Conservation (phyloP, 2,888 invertebrate genomes). For the Rhodophaea formosa region DNA sequence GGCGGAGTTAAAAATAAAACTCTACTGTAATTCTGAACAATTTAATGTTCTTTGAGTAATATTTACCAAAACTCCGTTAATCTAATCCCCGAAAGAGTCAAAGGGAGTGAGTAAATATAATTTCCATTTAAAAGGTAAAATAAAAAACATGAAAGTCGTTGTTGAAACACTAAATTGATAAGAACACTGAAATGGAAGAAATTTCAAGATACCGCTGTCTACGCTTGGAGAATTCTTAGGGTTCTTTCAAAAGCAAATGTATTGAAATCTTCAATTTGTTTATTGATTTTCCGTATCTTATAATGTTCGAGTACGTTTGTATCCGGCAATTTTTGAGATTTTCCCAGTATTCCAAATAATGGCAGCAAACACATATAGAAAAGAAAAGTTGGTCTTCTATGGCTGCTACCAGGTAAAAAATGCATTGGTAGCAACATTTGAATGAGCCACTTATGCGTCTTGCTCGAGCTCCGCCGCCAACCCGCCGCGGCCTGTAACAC, state of each 20-base stretch:
- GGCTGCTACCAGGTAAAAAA: too few relatives aligned
- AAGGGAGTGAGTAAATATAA: slow-evolving; percentile 11
- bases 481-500: too few relatives aligned
- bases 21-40: slow-evolving; percentile 21
- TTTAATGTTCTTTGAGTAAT: slow-evolving; percentile 22
- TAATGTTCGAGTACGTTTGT: too few relatives aligned
- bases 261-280: not conserved
- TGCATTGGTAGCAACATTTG: too few relatives aligned
- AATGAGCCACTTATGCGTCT: too few relatives aligned
- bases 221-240: not conserved
- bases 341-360: too few relatives aligned
- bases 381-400: too few relatives aligned
- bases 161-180: not conserved
- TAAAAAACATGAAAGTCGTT: slow-evolving; percentile 8
- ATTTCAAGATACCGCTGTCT: not conserved
- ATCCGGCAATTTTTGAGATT: too few relatives aligned
- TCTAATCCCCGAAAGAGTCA: not conserved
- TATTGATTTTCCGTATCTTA: too few relatives aligned
- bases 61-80: slow-evolving; percentile 12
- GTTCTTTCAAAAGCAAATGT: not conserved
- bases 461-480: too few relatives aligned
- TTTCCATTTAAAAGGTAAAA: slow-evolving; percentile 13
- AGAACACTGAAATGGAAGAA: not conserved
- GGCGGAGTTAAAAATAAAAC: not conserved
- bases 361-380: too few relatives aligned